Percentiles rank a stretch among this genome's conserved stretches.
Conservation (phyloP, 1,140 invertebrate genomes). For the Pseudomyrmex cubaensis region DNA sequence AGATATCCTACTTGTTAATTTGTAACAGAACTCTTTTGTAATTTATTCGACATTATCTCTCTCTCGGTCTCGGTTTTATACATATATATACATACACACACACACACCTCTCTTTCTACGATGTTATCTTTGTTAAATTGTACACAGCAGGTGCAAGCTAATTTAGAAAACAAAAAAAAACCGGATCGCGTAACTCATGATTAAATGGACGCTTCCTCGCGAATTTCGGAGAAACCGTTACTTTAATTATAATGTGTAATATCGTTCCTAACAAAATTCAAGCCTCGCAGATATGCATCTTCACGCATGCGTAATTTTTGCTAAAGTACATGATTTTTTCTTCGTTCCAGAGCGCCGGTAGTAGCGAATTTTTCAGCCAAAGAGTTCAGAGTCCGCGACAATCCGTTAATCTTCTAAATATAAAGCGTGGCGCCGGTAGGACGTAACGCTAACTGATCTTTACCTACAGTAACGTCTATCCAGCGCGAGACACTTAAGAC, state of each 20-base stretch:
- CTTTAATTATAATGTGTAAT: too few species aligned
- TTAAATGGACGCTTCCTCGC: not conserved
- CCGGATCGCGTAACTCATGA: not conserved
- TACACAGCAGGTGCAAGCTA: not conserved
- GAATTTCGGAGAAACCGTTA: not conserved
- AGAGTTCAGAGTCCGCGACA: not conserved
- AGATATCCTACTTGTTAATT: slow-evolving; percentile 12
- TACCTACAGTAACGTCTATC: slow-evolving; percentile 57
- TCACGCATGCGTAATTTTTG: too few species aligned
- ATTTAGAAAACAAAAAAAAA: slow-evolving; percentile 11
- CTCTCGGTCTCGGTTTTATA: not conserved
- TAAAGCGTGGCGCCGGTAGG: not conserved
- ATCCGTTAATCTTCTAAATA: slow-evolving; percentile 51
- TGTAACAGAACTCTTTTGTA: slow-evolving; percentile 16
- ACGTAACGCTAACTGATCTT: slow-evolving; percentile 64
- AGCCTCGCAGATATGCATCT: too few species aligned
- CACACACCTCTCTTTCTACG: not conserved
- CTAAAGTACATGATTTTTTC: too few species aligned
- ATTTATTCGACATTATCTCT: not conserved
- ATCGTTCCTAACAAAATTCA: too few species aligned
- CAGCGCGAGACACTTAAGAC: slow-evolving; percentile 34
- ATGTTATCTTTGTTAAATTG: slow-evolving; percentile 33
- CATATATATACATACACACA: not conserved
- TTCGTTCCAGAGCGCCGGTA: too few species aligned
- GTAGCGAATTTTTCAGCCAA: not conserved